These are phyloP conservation scores for Cyanistes caeruleus DNA, from an alignment of 2,113 vertebrate species.

Conservation along the genomic window DNA sequence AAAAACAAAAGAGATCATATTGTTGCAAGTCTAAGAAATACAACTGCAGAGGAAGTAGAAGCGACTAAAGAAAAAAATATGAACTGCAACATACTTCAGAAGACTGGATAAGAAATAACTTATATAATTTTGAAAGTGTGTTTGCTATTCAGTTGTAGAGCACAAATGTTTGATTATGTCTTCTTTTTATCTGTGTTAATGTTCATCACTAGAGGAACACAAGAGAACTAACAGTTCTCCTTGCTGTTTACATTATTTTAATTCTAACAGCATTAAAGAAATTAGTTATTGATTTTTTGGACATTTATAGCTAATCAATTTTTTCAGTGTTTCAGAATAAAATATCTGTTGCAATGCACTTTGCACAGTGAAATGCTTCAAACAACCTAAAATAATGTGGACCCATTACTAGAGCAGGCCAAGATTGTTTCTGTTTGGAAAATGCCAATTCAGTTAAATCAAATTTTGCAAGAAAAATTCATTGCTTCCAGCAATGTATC, in stretches of 20 bases:
- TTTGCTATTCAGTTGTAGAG: neutral
- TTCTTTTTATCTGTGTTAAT: neutral
- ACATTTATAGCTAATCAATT: neutral
- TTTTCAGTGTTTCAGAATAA: neutral
- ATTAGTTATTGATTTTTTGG: constrained; percentile 19
- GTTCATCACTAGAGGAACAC: neutral
- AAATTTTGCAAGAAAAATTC: neutral
- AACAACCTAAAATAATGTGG: neutral
- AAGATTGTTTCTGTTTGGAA: neutral
- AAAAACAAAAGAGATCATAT: neutral
- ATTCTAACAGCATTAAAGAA: constrained; percentile 4
- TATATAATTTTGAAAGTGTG: neutral
- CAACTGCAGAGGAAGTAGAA: neutral
- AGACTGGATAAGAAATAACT: neutral
- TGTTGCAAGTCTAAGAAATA: neutral
- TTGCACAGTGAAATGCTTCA: neutral
- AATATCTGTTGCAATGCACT: neutral
- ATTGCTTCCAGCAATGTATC: neutral
- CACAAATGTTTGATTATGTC: neutral
- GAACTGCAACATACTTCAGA: neutral
- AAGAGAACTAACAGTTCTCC: neutral
- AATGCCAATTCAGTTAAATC: neutral
- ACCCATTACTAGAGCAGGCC: neutral
- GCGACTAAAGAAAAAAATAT: neutral
- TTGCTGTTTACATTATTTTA: neutral